Base-by-base conservation (phyloP, 2,113 vertebrate species). In the Progne subis region DNA sequence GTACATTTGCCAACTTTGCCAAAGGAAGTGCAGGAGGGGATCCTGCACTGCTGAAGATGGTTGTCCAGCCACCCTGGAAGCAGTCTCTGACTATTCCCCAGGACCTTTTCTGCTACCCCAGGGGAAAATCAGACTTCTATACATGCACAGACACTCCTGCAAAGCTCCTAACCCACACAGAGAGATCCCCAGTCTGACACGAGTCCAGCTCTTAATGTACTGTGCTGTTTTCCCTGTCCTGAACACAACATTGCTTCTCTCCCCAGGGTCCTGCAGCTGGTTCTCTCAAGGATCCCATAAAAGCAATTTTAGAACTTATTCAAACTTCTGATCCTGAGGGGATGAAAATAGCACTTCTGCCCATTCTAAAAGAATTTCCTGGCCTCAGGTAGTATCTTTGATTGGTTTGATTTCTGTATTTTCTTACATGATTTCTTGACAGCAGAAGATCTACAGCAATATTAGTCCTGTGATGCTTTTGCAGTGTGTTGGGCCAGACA, bases 301-400 rank as follows among this genome's bases (percentile, higher is more conserved):
- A 93, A 91, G 37, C 86, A 57, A 65, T 96, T 90, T 68, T 96
- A 92, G 95, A 64, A n/a, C 80, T 97, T 84, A 86, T 93, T 92
- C 76, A 92, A 84, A 37, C 92, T 84, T 86, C 93, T 2, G 80
- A 97, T 78, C 29, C 86, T 8, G 95, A 97, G n/a, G 95, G 94
- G 26, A 97, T 95, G 95, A 96, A 95, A 96, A 95, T 97, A 94
- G 88, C 95, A 37, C 93, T 97, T 75, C 57, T 96, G 37, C 90
- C 88, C 65, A 74, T 96, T 68, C 80, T 96, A 46, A 71, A 46
- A 71, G 90, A 96, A 26, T 94, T 95, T 88, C 95, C 96, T 86
- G 80, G 57, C 55, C 53, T 97, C 71, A 93, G 96, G 96, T 97
- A 93, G 94, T 71, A 17, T 23, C 31, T 90, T 87, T 49, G 52